phyloP scores from a whole-genome alignment of 1,140 invertebrate genomes.

The Drosophila chauvacae region DNA sequence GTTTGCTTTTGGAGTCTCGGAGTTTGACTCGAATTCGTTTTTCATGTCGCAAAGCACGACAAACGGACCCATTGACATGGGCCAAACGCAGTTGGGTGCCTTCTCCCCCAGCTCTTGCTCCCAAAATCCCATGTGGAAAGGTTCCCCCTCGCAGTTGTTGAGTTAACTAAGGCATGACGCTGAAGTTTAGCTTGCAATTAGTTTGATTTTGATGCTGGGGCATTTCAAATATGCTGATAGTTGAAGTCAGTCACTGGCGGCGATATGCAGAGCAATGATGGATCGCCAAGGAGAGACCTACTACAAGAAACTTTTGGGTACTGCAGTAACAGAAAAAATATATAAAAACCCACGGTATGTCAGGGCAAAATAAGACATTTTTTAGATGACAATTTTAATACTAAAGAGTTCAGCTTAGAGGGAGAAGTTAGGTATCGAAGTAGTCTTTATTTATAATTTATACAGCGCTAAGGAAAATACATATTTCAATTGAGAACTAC shows the following conservation, averaged over 20 bases:
- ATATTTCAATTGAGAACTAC: background rate
- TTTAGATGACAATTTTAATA: background rate
- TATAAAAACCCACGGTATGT: background rate
- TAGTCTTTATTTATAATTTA: too few species aligned
- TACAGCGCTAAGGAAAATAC: background rate
- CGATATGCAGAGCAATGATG: constrained; percentile 38
- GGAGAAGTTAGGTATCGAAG: background rate
- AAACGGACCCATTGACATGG: constrained; percentile 58
- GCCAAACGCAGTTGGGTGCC: constrained; percentile 61
- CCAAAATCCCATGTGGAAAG: constrained; percentile 39
- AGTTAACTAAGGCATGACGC: constrained; percentile 57
- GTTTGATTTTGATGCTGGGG: constrained; percentile 55
- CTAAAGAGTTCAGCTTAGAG: background rate
- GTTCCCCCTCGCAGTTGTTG: constrained; percentile 28
- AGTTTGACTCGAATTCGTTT: constrained; percentile 51
- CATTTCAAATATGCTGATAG: constrained; percentile 58
- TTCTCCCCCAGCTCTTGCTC: constrained; percentile 1
- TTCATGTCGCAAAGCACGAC: constrained; percentile 55
- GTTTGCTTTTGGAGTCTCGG: constrained; percentile 66
- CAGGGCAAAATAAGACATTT: background rate
- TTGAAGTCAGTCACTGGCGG: constrained; percentile 26
- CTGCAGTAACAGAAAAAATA: background rate
- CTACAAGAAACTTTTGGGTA: background rate
- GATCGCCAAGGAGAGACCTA: constrained; percentile 30
- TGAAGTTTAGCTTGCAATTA: constrained; percentile 58